Conservation (phyloP, 2,888 invertebrate species). For the Cantharis flavilabris region DNA sequence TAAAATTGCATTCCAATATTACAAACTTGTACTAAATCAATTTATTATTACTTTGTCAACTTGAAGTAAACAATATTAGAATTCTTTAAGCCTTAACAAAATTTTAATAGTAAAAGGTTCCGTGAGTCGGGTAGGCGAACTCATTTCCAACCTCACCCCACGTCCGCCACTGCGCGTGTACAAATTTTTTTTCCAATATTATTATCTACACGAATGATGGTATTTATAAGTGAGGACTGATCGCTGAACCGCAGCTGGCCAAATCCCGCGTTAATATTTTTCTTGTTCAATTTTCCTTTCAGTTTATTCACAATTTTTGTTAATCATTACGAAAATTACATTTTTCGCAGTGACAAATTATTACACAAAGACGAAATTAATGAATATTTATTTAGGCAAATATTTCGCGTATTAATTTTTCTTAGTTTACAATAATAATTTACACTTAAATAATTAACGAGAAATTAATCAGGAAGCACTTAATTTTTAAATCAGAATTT, state of each 20-base stretch:
- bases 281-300: not conserved
- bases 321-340: not conserved
- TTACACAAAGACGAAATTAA: not conserved
- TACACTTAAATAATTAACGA: not conserved
- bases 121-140: not conserved
- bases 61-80: too few species aligned
- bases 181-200: not conserved
- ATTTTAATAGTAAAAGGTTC: too few species aligned
- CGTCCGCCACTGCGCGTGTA: not conserved
- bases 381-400: not conserved
- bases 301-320: not conserved
- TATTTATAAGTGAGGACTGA: not conserved
- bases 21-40: not conserved
- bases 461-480: not conserved
- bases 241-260: not conserved
- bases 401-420: not conserved
- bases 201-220: not conserved
- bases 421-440: not conserved
- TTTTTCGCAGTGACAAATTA: not conserved
- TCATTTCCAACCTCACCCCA: not conserved
- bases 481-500: not conserved
- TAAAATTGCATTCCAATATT: not conserved
- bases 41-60: too few species aligned
- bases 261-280: not conserved
- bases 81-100: too few species aligned